Evolutionary conservation across 2,888 invertebrate species (phyloP), one percentile per base, ranked within the genome.

Genomic region (Pseudococcus viburni): DNA sequence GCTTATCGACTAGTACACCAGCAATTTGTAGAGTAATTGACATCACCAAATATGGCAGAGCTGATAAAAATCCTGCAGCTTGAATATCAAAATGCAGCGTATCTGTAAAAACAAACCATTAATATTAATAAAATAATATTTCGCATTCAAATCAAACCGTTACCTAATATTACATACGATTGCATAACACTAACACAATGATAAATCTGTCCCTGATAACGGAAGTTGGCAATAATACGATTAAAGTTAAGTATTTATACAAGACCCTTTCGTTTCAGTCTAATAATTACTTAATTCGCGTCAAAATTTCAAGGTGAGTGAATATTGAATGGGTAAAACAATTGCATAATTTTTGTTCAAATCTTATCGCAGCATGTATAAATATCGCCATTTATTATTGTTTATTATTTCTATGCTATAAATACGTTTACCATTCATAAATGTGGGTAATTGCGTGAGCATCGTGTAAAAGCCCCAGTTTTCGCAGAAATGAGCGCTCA

Each of bases 391-490:
- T 48, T 83, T 22, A 83, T 83, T 19, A 42, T 42, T 83, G 12
- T 83, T 46, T 26, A n/a, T 80, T 80, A 80, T 42, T 80, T n/a
- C 9, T n/a, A 80, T 3, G 26, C 26, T 73, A 73, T 73, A 15
- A 6, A 77, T 42, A 42, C 5, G 55, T 8, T 88, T 91, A 96
- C 96, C 96, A 92, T 94, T 95, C 93, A 97, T 94, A 91, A 96
- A 97, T 22, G 95, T 96, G 2, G 97, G 97, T 77, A 97, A 92
- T 91, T 96, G 95, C 0, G 96, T 97, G 1, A 97, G 93, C 90
- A 97, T 92, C 0, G 96, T 97, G 91, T 97, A 97, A 92, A 96
- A 96, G 6, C 97, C 97, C 97, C 97, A 97, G 92, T 96, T 96
- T 91, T 97, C 96, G 33, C 89, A 89, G 92, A 96, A 96, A 91